Base-by-base conservation (phyloP, 2,113 vertebrate genomes). In the Ornithorhynchus anatinus region DNA sequence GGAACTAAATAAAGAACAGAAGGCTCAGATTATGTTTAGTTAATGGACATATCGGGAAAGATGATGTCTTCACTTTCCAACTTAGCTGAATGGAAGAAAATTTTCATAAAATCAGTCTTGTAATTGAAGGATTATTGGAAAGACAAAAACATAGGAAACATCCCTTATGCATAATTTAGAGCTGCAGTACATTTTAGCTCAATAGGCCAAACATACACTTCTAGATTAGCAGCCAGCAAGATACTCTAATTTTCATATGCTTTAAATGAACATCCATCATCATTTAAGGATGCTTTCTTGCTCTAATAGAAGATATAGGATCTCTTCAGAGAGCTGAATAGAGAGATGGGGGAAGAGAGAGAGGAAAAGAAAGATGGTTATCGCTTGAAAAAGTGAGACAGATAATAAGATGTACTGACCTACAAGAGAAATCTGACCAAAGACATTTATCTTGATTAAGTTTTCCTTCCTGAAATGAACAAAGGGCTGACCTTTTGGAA, bases 111-210 rank as follows among this genome's bases (percentile, higher is more conserved):
- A 42, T 63, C 42, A 33, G 2, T 3, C 7, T 74, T 60, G 40
- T 2, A 19, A 44, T 19, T n/a, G 17, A n/a, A 56, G 59, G 44
- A 29, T n/a, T 70, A 22, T 68, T 47, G 33, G 63, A 72, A 70
- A 43, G 38, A 10, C 3, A 58, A 69, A n/a, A 76, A 54, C 23
- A 20, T 25, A 44, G 37, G 53, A 81, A 80, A 68, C 45, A 54
- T 71, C 57, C 37, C 51, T 36, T 32, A 74, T 74, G 58, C 61
- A 85, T 79, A 76, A 82, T 85, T 75, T 57, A 84, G 54, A 74
- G 44, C 39, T 35, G 47, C 16, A 65, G 54, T 59, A 64, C 12
- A 36, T 72, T 86, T 78, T 60, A 70, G 67, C 67, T 45, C 45
- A 69, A 25, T 23, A 66, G 48, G 20, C 47, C 48, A 66, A 77